phyloP scores from a whole-genome alignment of 2,797 vertebrate genomes.

The Parauchenoglanis punctatus region DNA sequence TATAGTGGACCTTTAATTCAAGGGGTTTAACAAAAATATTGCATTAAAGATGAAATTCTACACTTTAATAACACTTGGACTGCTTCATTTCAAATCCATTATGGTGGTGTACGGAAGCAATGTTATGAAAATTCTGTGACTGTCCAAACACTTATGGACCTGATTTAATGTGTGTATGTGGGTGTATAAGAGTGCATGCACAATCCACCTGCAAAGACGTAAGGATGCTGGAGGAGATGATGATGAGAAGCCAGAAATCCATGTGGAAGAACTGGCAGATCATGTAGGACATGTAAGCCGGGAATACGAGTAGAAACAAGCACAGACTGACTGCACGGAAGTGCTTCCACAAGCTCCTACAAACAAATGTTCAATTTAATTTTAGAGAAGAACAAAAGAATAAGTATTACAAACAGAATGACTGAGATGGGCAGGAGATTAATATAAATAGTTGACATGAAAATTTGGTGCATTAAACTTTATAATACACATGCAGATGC shows the following conservation, averaged over 20 bases:
- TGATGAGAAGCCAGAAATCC: conserved; percentile 99
- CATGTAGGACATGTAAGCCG: conserved; percentile 98
- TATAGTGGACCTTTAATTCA: too few species aligned
- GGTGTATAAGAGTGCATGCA: conserved; percentile 1
- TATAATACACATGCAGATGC: background rate
- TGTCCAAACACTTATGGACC: too few species aligned
- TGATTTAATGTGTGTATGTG: background rate
- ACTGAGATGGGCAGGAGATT: background rate
- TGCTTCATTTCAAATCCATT: too few species aligned
- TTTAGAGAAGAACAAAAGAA: background rate
- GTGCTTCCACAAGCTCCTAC: conserved; percentile 97
- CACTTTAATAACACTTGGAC: too few species aligned
- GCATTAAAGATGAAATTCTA: too few species aligned
- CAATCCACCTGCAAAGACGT: conserved; percentile 91
- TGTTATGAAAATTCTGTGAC: too few species aligned
- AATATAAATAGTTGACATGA: background rate
- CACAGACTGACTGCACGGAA: conserved; percentile 96
- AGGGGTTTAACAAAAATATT: too few species aligned
- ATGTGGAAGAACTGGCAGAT: conserved; percentile 99
- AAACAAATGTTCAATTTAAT: background rate
- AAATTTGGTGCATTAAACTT: background rate
- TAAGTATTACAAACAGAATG: background rate
- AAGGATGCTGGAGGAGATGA: conserved; percentile 97
- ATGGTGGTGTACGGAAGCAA: too few species aligned
- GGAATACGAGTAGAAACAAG: conserved; percentile 91